These are phyloP conservation scores for Lasius platythorax DNA, from an alignment of 2,888 invertebrate genomes.

Conservation along the genomic window DNA sequence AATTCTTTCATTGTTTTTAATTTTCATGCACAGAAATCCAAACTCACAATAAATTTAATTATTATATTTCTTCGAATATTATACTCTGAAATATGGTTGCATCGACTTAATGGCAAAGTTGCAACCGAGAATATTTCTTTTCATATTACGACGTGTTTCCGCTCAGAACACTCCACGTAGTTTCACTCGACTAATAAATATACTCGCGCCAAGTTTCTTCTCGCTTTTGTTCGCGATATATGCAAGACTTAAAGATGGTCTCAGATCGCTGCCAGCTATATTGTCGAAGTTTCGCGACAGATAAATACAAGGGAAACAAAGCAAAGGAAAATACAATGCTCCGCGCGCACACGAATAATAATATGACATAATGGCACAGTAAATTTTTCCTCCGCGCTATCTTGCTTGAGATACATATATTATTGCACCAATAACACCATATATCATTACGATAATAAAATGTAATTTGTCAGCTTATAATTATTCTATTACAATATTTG, in stretches of 20 bases:
- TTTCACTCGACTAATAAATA: conserved; percentile 51
- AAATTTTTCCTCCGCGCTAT: conserved; percentile 12
- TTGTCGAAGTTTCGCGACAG: conserved; percentile 34
- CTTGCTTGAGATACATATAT: not conserved
- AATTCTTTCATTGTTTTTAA: not conserved
- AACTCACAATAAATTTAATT: conserved; percentile 3
- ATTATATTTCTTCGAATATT: not conserved
- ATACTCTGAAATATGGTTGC: not conserved
- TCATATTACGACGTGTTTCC: conserved; percentile 20
- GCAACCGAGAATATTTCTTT: conserved; percentile 29
- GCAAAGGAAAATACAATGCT: conserved; percentile 24
- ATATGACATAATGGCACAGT: conserved; percentile 14
- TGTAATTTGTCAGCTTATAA: not conserved
- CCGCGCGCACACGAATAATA: conserved; percentile 11
- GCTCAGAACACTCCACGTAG: conserved; percentile 33
- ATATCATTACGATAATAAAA: not conserved
- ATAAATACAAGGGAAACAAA: conserved; percentile 39
- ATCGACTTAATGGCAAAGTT: conserved; percentile 48
- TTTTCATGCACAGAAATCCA: not conserved
- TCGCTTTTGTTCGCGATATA: conserved; percentile 38
- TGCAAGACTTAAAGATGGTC: conserved; percentile 48
- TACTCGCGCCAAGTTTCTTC: conserved; percentile 52
- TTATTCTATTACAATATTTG: not conserved
- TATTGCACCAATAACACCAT: not conserved
- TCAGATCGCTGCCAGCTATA: conserved; percentile 50